Evolutionary conservation across 2,113 vertebrate genomes (phyloP).

Genomic region (Hydropotes inermis): DNA sequence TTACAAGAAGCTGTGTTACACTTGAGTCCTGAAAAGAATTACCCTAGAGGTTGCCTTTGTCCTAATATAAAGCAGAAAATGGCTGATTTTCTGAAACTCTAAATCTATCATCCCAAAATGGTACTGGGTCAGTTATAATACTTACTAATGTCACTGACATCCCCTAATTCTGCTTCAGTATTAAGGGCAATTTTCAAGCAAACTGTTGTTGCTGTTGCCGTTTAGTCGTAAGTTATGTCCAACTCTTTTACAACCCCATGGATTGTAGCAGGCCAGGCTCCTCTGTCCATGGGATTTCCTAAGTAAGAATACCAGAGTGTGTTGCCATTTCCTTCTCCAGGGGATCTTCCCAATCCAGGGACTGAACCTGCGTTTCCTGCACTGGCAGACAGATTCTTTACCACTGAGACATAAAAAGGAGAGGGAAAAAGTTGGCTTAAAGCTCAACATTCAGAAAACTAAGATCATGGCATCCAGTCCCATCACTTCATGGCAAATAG

Average conservation of each 20-base stretch:
- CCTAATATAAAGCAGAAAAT: slow-evolving; percentile 21
- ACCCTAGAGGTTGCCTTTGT: neutral
- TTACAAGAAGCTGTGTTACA: neutral
- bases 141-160: neutral
- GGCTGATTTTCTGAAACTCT: neutral
- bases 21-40: neutral
- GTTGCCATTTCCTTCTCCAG: neutral
- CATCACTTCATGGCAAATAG: too few species aligned
- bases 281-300: neutral
- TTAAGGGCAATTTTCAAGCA: neutral
- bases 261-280: neutral
- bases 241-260: neutral
- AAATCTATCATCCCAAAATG: neutral
- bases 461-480: too few species aligned
- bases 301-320: neutral
- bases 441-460: too few species aligned
- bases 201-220: neutral
- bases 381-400: neutral
- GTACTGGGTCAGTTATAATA: neutral
- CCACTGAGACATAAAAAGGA: neutral
- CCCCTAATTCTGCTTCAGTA: neutral
- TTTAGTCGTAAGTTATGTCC: neutral
- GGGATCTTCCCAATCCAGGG: neutral
- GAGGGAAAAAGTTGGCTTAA: too few species aligned
- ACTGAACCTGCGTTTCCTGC: neutral